phyloP scores from a whole-genome alignment of 2,113 vertebrate species.

The Cyanoderma ruficeps region DNA sequence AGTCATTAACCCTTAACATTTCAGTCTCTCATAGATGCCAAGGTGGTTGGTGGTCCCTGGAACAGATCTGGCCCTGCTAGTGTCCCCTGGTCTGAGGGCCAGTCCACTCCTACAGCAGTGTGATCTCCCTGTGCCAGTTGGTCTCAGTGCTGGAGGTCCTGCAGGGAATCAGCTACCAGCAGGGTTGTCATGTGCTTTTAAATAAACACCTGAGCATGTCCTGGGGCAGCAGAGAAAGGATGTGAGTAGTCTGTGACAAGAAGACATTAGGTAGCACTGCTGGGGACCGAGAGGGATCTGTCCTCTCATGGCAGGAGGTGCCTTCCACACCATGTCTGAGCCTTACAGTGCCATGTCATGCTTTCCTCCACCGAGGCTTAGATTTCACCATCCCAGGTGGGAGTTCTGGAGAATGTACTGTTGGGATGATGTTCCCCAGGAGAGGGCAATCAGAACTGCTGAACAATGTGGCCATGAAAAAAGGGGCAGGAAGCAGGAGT shows the following conservation, averaged over 20 bases:
- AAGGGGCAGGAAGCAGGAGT: not conserved
- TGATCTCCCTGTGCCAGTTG: not conserved
- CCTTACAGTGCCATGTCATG: rapidly evolving
- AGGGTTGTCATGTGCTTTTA: not conserved
- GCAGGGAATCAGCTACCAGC: not conserved
- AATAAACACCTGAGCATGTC: not conserved
- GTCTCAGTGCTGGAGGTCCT: not conserved
- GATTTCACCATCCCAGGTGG: not conserved
- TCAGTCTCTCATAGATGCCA: not conserved
- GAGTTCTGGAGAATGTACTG: not conserved
- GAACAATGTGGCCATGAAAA: not conserved
- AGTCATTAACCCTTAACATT: not conserved
- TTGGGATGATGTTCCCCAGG: rapidly evolving
- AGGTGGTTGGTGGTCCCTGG: not conserved
- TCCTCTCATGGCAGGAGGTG: not conserved
- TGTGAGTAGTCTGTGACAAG: not conserved
- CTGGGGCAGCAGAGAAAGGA: not conserved
- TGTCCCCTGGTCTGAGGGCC: not conserved
- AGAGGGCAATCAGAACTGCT: not conserved
- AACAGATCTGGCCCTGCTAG: not conserved
- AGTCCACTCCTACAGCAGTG: not conserved
- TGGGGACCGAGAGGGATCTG: not conserved
- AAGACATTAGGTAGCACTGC: not conserved
- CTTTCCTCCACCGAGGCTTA: rapidly evolving
- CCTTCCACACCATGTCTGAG: not conserved